Conservation (phyloP, 2,888 invertebrate species). For the Barypeithes pellucidus region DNA sequence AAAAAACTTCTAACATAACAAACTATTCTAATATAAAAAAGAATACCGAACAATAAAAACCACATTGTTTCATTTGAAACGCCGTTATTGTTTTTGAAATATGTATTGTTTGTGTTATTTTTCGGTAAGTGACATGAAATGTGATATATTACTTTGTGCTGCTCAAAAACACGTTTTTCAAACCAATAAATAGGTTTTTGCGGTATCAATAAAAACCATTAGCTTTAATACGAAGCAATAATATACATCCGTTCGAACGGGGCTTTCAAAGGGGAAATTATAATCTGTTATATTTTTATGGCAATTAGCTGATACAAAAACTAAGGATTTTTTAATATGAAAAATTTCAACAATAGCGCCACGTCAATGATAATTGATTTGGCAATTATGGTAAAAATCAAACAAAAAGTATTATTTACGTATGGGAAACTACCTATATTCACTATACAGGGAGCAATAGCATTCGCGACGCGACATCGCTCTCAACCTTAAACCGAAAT, state of each 20-base stretch:
- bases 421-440: no score
- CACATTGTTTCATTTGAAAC: background rate
- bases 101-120: slow-evolving; percentile 20
- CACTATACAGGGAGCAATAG: no score
- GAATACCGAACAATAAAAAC: background rate
- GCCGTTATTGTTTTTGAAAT: slow-evolving; percentile 27
- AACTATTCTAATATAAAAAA: background rate
- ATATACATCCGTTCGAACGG: slow-evolving; percentile 7
- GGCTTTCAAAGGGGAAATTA: slow-evolving; percentile 2
- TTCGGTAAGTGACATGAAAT: slow-evolving; percentile 14
- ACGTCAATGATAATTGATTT: background rate
- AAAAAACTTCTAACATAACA: no score
- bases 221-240: slow-evolving; percentile 24
- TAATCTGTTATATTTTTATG: slow-evolving; percentile 19
- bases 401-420: no score
- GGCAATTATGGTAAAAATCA: background rate
- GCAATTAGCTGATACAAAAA: slow-evolving; percentile 16
- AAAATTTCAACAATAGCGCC: background rate
- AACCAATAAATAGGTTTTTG: slow-evolving; percentile 31
- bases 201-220: slow-evolving; percentile 22
- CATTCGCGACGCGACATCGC: no score
- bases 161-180: slow-evolving; percentile 27
- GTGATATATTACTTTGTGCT: slow-evolving; percentile 18
- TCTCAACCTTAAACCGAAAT: no score
- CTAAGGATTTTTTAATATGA: slow-evolving; percentile 1